Base-by-base conservation (phyloP, 2,888 invertebrate genomes). In the Mesoligia furuncula region DNA sequence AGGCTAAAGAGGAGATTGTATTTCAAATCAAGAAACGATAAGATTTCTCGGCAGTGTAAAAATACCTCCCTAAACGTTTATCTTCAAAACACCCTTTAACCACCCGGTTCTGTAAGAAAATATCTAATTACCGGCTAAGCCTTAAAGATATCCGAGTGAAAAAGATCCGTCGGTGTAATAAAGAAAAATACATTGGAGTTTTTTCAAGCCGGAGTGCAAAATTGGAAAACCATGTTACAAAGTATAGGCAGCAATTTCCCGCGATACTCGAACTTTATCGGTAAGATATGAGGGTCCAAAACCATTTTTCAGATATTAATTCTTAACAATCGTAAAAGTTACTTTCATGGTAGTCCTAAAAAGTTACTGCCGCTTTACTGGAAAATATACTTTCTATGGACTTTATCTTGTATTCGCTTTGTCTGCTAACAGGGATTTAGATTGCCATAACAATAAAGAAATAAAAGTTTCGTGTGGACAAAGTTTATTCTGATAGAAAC, bases 231-330 rank as follows among this genome's bases (percentile, higher is more conserved):
- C 87, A 79, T 87, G 87, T 84, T 88, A 81, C 85, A 87, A 90
- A 90, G 89, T 90, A 90, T 91, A 92, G 77, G 85, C 83, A 84
- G 88, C 88, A 91, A 92, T 91, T 91, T 90, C 85, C 88, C 86
- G 87, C 90, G 89, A 90, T 91, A 92, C 90, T 91, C 89, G 88
- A 91, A 91, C 90, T 93, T 94, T 93, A 94, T 93, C 92, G 92
- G 83, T 92, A 92, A 95, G 92, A 93, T 94, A 95, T 92, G 92
- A 94, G 90, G 94, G 94, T 94, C 92, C 90, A 90, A 91, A 93
- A 90, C 92, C 94, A 93, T 95, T 95, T 95, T 95, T 95, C 95
- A 94, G 94, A 95, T 95, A 96, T 96, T 96, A 96, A 96, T 96
- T 95, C 92, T 93, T 94, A 95, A 96, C 95, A 96, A 95, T 95